Conservation (phyloP, 2,797 vertebrate genomes). For the Ficedula albicollis region DNA sequence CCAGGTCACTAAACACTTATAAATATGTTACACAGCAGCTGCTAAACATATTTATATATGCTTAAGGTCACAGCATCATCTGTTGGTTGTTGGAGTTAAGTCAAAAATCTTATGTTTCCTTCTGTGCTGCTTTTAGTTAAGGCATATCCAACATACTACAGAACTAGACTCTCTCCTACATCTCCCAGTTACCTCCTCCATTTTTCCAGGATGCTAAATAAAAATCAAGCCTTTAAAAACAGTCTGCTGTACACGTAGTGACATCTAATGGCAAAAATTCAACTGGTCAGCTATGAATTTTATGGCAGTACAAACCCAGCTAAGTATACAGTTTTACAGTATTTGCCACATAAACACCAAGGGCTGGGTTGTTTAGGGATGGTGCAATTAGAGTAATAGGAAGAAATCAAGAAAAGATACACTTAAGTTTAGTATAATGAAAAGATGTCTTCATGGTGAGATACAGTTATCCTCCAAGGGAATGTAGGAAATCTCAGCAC, state of each 20-base stretch:
- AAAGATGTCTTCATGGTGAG: neutral
- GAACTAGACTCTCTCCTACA: constrained; percentile 14
- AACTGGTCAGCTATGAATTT: neutral
- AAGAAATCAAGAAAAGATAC: neutral
- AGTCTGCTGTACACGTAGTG: neutral
- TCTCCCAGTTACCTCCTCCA: constrained; percentile 5
- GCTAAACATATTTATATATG: constrained; percentile 58
- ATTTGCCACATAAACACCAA: neutral
- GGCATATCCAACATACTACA: neutral
- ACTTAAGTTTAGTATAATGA: neutral
- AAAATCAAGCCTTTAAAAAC: constrained; percentile 23
- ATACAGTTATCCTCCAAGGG: neutral
- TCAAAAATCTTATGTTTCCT: constrained; percentile 52
- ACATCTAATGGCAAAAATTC: constrained; percentile 61
- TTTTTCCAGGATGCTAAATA: constrained; percentile 15
- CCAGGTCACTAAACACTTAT: constrained; percentile 53
- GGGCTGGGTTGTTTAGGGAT: neutral
- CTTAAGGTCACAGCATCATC: constrained; percentile 60
- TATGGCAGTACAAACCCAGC: neutral
- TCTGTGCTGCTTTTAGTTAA: constrained; percentile 56
- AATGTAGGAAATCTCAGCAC: neutral
- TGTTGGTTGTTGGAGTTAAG: constrained; percentile 45
- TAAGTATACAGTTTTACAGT: neutral
- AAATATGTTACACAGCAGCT: constrained; percentile 50
- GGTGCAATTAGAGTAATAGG: neutral